Base-by-base conservation (phyloP, 2,797 vertebrate species). In the Rhynchonycteris naso region DNA sequence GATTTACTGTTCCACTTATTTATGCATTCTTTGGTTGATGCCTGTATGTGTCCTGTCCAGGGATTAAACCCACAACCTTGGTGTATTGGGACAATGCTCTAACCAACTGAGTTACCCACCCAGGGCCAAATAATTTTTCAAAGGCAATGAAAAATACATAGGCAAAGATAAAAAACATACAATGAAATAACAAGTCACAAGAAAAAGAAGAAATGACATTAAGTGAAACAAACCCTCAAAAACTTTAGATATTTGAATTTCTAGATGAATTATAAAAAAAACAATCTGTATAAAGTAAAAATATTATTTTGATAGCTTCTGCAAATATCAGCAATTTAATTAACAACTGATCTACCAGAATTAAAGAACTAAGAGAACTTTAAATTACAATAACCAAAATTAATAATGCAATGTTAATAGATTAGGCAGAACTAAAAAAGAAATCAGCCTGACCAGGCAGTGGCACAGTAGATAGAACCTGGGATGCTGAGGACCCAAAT, bases 151-250 rank as follows among this genome's bases (percentile, higher is more conserved):
- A 13, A 3, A 71, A 3, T 52, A 71, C 3, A 35, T 4, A 90
- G 24, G 24, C 22, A 93, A 80, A 96, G 52, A 85, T 47, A 65
- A 96, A 85, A 66, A 75, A 56, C 35, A 81, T 12, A 92, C 28
- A 91, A 35, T 75, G 79, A 74, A 69, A 76, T 38, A 80, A 83
- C 54, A 43, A 87, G 71, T 93, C 69, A 85, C 14, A 79, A 90
- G 22, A 87, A 69, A 19, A 65, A 90, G 24, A 2, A 82, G 56
- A 91, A 84, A 88, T 33, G 22, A 93, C 4, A 66, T 58, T 43
- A 79, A 56, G 13, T 79, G 43, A 84, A 90, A 91, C 19, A 71
- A 43, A 76, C 1, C 33, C 84, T 33, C 2, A 61, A 88, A 79
- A 88, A 86, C 28, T 58, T 89, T 43, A 63, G 28, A 50, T 35